Conservation (phyloP, 2,888 invertebrate species). For the Protodeltote pygarga region DNA sequence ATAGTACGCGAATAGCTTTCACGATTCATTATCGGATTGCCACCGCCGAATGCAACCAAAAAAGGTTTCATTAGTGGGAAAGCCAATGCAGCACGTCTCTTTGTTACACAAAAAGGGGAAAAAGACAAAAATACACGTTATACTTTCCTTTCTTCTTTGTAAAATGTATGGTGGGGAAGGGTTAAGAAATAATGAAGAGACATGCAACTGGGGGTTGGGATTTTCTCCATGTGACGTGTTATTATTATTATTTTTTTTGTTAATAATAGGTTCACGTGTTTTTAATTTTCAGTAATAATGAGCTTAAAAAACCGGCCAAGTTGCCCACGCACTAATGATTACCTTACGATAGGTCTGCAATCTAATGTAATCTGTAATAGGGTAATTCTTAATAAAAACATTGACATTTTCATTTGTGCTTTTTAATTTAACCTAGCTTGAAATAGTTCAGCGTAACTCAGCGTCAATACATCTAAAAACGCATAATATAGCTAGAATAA, state of each 20-base stretch:
- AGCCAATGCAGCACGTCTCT: constrained; percentile 64
- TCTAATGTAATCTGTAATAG: too few species aligned
- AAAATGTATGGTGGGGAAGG: constrained; percentile 69
- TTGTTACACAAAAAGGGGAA: constrained; percentile 63
- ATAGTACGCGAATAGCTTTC: constrained; percentile 40
- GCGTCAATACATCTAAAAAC: too few species aligned
- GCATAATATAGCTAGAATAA: too few species aligned
- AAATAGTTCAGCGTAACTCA: too few species aligned
- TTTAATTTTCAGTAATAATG: too few species aligned
- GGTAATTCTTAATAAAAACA: too few species aligned
- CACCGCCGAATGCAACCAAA: constrained; percentile 55
- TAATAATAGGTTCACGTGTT: constrained; percentile 1
- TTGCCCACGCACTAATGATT: too few species aligned
- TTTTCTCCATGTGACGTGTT: constrained; percentile 52
- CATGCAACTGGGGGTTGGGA: constrained; percentile 50
- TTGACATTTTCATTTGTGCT: too few species aligned
- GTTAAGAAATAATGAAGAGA: constrained; percentile 76
- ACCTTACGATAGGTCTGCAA: too few species aligned
- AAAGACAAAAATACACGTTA: constrained; percentile 71
- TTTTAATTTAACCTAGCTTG: too few species aligned
- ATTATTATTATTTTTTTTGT: constrained; percentile 22
- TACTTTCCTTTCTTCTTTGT: constrained; percentile 65
- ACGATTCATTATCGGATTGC: constrained; percentile 62
- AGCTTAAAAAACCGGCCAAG: too few species aligned
- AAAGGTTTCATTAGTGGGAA: constrained; percentile 75